A percentile compares a stretch with the other conserved stretches of the same genome.
These are phyloP conservation scores for Myotis findleyi DNA, from an alignment of 2,797 vertebrate genomes.

Conservation along the genomic window DNA sequence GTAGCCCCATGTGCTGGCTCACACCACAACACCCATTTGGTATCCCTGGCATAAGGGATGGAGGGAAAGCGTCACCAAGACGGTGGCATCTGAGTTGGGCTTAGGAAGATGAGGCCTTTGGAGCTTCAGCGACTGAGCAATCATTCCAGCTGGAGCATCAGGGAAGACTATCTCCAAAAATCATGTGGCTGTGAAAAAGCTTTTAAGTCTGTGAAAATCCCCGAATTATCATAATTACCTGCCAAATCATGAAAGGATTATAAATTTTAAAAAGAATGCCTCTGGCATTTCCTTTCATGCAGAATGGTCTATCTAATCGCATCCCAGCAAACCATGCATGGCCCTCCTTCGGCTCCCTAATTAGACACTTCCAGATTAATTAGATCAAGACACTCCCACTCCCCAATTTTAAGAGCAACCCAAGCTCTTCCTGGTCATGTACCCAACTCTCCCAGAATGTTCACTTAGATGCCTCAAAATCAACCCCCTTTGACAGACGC, in stretches of 20 bases:
- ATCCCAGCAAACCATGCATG: not conserved
- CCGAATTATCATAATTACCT: constrained; percentile 65
- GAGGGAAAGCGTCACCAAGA: not conserved
- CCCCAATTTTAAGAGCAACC: not conserved
- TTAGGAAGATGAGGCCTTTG: constrained; percentile 15
- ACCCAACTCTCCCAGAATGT: not conserved
- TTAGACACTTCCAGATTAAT: constrained; percentile 3
- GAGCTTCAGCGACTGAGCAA: not conserved
- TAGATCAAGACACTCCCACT: not conserved
- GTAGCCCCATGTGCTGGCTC: not conserved
- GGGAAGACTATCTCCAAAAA: constrained; percentile 53
- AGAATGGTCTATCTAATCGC: not conserved
- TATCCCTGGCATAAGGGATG: not conserved
- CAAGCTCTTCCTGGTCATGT: not conserved
- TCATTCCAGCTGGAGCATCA: constrained; percentile 44
- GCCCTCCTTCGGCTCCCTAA: not conserved
- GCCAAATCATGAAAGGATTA: constrained; percentile 60
- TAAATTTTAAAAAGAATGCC: constrained; percentile 3
- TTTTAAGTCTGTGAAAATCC: constrained; percentile 68
- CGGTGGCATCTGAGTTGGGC: not conserved
- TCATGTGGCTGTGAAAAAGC: constrained; percentile 56
- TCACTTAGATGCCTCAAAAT: not conserved
- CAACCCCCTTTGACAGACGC: not conserved
- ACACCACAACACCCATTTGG: not conserved
- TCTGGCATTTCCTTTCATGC: constrained; percentile 30